Base-by-base conservation (phyloP, 2,888 invertebrate species). In the Dysmachus trigonus region DNA sequence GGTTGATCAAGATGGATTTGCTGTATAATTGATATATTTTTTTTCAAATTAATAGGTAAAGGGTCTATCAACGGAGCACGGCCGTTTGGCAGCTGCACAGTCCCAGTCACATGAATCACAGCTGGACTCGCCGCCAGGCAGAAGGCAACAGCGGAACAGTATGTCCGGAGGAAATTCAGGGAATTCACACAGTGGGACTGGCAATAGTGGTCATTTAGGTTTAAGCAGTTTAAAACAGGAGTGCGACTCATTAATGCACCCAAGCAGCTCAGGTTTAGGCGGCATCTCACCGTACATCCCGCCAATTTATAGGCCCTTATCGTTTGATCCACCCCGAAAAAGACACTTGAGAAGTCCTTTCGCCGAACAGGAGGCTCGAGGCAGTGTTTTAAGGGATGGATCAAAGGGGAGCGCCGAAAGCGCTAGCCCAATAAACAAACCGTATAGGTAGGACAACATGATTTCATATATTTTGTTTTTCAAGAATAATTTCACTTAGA, bases 51-150 rank as follows among this genome's bases (percentile, higher is more conserved):
- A 35, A 79, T 90, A 95, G 95, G 95, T 96, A 77, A 96, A 96
- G 92, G 96, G 96, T 88, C 92, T 96, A 90, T 96, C 96, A 90
- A 95, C 95, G 90, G 95, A 95, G 92, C 95, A 95, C 89, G 95
- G 92, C 31, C 92, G 92, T 71, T 89, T 92, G 89, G 92, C 92
- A 83, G 92, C 92, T 15, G 92, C 92, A 53, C 92, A 92, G 88
- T 92, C 92, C n/a, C 91, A 92, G 87, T 90, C 91, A 86, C 91
- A 92, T 88, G 91, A 91, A 86, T 90, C 91, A 86, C 89, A 91
- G 62, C 87, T 92, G 88, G 93, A 93, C 87, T 92, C 93, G 87
- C 92, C 93, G 86, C 90, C 92, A 86, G 91, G 91, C 10, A 89
- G 92, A 8, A 90, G 92, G 87, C 92, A 91, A 86, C 91, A 91